These are phyloP conservation scores for Sitophilus oryzae DNA, from an alignment of 1,140 invertebrate genomes.

Conservation along the genomic window DNA sequence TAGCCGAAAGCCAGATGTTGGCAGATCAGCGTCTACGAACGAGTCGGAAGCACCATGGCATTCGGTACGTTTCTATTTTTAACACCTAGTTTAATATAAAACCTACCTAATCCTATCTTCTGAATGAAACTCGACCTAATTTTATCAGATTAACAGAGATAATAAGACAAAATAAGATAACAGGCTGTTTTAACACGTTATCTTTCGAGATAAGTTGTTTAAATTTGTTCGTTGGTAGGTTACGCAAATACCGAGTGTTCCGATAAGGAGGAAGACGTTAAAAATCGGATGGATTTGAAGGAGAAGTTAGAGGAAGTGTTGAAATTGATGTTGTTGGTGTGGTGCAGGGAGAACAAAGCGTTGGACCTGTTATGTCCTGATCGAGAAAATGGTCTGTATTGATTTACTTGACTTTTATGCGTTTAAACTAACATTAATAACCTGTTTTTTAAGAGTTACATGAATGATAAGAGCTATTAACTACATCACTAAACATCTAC, in stretches of 20 bases:
- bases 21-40: background rate
- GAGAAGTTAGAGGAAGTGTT: slow-evolving; percentile 68
- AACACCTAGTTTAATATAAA: no score
- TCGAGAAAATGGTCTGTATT: slow-evolving; percentile 13
- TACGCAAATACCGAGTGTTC: slow-evolving; percentile 2
- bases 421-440: slow-evolving; percentile 1
- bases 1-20: slow-evolving; percentile 3
- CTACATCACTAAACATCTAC: no score
- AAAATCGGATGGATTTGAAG: slow-evolving; percentile 55
- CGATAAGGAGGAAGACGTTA: slow-evolving; percentile 41
- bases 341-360: slow-evolving; percentile 68
- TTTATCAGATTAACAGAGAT: no score
- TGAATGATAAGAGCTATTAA: no score
- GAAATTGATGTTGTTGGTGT: slow-evolving; percentile 73
- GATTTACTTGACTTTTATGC: no score
- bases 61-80: slow-evolving; percentile 2
- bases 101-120: no score
- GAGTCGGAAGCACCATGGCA: background rate
- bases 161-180: no score
- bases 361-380: slow-evolving; percentile 52
- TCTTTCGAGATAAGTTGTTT: no score
- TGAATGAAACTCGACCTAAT: no score
- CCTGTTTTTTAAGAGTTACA: no score
- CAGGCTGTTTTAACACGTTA: no score
- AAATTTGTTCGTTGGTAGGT: slow-evolving; percentile 1